Evolutionary conservation across 2,888 invertebrate species (phyloP), one percentile per base, ranked within the genome.

Genomic region (Drosophila algonquin): DNA sequence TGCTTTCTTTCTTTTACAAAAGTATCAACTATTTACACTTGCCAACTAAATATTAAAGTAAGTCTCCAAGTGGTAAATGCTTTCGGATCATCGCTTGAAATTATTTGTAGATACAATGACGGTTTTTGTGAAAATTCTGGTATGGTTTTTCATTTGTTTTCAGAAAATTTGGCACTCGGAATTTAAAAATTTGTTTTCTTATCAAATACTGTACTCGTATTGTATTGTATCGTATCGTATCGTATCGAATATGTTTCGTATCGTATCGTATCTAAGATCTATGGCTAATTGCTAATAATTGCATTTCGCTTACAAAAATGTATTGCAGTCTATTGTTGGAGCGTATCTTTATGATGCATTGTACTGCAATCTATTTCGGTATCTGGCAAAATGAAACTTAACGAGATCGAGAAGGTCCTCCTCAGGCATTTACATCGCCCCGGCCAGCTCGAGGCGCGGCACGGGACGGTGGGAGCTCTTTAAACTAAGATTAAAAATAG

Each of bases 281-380:
- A 69, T 54, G 46, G 44, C 58, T 68, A 64, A 67, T 73, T 76
- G 60, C 59, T 60, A 76, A 57, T 67, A 46, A 65, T 68, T 53
- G 61, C 57, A 48, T 70, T 75, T 54, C 47, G 62, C 74, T 77
- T 71, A 61, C 77, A 76, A 72, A 70, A 52, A 51, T 53, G 30
- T 67, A 44, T 68, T 81, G 79, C 89, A 88, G 89, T 86, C 87
- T 80, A 75, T 83, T 75, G 58, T 81, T 77, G 70, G 40, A 73
- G 61, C 58, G 61, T 47, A 58, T 46, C 53, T 56, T 55, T 70
- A 46, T 73, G 70, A 53, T 18, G 55, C 45, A 32, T 60, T 24
- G 59, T 72, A 61, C 63, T 54, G 56, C 75, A 69, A 69, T 75
- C 68, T 70, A 73, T 76, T 72, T 78, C 63, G 69, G 72, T 63